These are phyloP conservation scores for Cyclargus thomasi DNA, from an alignment of 1,140 invertebrate species.

Conservation along the genomic window DNA sequence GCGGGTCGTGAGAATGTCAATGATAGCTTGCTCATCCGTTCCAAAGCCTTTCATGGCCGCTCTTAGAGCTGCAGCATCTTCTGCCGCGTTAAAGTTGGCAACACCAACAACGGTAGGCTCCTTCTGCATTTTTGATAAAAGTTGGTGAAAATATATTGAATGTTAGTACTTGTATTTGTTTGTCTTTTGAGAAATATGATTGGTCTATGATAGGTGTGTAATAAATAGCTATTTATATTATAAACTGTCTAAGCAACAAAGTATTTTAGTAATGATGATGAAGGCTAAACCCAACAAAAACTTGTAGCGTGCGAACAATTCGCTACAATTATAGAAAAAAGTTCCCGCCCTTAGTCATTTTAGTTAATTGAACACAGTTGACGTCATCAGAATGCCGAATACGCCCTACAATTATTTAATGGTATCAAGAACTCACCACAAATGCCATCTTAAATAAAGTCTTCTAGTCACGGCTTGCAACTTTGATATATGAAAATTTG, in stretches of 20 bases:
- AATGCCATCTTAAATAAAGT: constrained; percentile 16
- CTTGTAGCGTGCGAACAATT: background rate
- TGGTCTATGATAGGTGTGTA: too few species aligned
- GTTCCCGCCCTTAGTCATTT: constrained; percentile 10
- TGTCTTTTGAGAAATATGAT: too few species aligned
- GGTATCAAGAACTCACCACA: constrained; percentile 7
- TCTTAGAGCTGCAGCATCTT: constrained; percentile 81
- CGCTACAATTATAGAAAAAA: background rate
- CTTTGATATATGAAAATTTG: background rate
- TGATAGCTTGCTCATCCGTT: constrained; percentile 86
- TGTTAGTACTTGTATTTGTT: too few species aligned
- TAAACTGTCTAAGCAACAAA: background rate
- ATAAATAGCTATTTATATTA: background rate
- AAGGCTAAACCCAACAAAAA: background rate
- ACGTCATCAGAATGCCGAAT: constrained; percentile 6
- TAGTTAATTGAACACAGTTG: background rate
- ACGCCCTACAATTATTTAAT: background rate
- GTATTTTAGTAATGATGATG: background rate
- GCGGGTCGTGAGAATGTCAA: constrained; percentile 81
- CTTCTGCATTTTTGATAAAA: constrained; percentile 43
- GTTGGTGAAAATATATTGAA: background rate
- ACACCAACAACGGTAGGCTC: constrained; percentile 78
- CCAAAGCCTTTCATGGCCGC: constrained; percentile 86
- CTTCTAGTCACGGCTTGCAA: background rate
- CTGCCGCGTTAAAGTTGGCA: constrained; percentile 78